phyloP scores from a whole-genome alignment of 2,797 vertebrate species.

The Potorous gilbertii region DNA sequence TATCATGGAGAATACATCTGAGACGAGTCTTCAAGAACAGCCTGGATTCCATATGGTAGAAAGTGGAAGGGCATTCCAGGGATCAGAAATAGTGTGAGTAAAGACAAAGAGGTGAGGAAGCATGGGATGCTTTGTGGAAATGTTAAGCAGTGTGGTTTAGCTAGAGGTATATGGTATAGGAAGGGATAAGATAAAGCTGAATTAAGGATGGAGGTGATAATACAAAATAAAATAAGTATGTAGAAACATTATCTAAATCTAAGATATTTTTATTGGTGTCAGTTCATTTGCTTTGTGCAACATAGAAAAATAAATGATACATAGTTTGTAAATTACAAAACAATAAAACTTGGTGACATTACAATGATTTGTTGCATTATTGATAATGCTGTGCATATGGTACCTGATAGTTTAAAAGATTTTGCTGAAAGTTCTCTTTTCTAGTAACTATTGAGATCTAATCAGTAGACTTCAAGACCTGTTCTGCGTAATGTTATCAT shows the following conservation, averaged over 20 bases:
- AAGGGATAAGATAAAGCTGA: not conserved
- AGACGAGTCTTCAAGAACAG: not conserved
- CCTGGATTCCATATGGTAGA: not conserved
- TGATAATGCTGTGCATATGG: not conserved
- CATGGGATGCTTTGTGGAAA: not conserved
- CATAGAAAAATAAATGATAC: slow-evolving; percentile 41
- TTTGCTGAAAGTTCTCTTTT: slow-evolving; percentile 1
- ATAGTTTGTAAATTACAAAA: slow-evolving; percentile 50
- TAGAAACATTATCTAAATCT: not conserved
- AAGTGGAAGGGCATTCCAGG: too few species aligned
- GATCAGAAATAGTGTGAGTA: not conserved
- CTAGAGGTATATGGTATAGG: not conserved
- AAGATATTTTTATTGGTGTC: not conserved
- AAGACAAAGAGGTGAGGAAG: not conserved
- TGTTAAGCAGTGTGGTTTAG: not conserved
- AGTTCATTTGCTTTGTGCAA: slow-evolving; percentile 14
- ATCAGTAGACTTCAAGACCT: slow-evolving; percentile 4
- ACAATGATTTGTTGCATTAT: not conserved
- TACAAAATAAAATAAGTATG: not conserved
- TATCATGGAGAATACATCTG: not conserved
- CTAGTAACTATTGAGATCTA: not conserved
- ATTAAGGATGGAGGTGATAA: not conserved
- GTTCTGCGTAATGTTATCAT: not conserved
- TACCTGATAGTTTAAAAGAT: slow-evolving; percentile 2
- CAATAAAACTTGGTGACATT: slow-evolving; percentile 54